Evolutionary conservation across 2,888 invertebrate genomes (phyloP).

Genomic region (Monoplex corrugatus): DNA sequence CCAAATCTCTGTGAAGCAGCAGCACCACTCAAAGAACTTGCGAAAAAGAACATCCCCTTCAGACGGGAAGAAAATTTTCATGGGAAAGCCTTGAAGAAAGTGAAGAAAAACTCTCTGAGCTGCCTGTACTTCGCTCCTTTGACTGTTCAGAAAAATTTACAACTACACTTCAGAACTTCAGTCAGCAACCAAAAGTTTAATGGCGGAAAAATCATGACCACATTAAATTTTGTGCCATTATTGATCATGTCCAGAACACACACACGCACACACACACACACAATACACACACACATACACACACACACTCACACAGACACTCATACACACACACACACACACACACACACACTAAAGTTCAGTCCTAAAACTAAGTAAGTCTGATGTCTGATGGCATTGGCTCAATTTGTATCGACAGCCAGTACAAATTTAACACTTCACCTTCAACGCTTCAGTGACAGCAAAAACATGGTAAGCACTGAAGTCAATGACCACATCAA

Average conservation of each 20-base stretch:
- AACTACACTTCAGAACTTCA: no score
- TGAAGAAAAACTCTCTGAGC: slow-evolving; percentile 23
- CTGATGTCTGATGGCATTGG: no score
- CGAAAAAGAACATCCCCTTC: slow-evolving; percentile 51
- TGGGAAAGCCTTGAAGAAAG: slow-evolving; percentile 50
- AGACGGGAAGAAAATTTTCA: slow-evolving; percentile 50
- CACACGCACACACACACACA: no score
- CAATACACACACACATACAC: background rate
- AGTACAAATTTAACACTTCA: background rate
- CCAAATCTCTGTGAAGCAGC: slow-evolving; percentile 53
- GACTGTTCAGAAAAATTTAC: background rate
- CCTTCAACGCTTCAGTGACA: slow-evolving; percentile 75
- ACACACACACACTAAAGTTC: background rate
- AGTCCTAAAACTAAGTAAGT: background rate
- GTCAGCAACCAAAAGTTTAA: slow-evolving; percentile 76
- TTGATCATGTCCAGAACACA: slow-evolving; percentile 55
- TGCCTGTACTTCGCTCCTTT: background rate
- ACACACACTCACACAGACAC: background rate
- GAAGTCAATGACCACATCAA: slow-evolving; percentile 82
- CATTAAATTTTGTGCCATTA: slow-evolving; percentile 76
- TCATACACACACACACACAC: background rate
- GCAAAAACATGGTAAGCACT: slow-evolving; percentile 81
- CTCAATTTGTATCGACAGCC: no score
- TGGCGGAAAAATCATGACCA: slow-evolving; percentile 80
- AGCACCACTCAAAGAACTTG: slow-evolving; percentile 50